These are phyloP conservation scores for Dicentrarchus labrax DNA, from an alignment of 2,113 vertebrate species.

Conservation along the genomic window DNA sequence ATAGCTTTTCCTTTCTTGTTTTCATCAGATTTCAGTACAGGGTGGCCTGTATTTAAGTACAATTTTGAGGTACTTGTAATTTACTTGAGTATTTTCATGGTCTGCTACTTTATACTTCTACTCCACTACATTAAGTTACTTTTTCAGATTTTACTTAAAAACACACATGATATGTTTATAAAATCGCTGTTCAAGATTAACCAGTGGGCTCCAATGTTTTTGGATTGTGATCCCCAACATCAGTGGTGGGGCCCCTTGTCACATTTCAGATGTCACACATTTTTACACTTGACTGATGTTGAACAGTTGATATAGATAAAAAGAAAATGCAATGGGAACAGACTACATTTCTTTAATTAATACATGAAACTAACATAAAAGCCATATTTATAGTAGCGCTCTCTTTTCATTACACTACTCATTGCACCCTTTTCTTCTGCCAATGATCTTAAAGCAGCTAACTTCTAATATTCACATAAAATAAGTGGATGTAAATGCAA, in stretches of 20 bases:
- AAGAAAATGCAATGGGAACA: background rate
- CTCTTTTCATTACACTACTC: background rate
- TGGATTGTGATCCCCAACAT: no score
- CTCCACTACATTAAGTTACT: no score
- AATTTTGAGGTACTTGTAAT: no score
- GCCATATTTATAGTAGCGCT: background rate
- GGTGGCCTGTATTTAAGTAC: constrained; percentile 8
- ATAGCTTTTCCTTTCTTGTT: constrained; percentile 67
- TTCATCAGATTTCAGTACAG: constrained; percentile 59
- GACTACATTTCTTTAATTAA: no score
- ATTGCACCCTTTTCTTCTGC: background rate
- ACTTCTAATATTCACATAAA: background rate
- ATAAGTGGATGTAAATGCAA: background rate
- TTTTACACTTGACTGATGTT: background rate
- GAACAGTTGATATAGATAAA: background rate
- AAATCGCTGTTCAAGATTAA: no score
- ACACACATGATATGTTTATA: no score
- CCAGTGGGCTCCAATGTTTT: no score
- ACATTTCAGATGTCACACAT: no score
- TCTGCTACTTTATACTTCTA: background rate
- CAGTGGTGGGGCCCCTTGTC: no score
- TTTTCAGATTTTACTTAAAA: no score
- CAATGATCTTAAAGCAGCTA: background rate
- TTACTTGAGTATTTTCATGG: background rate
- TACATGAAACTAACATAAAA: background rate